Evolutionary conservation across 2,888 invertebrate species (phyloP), one percentile per base, ranked within the genome.

Genomic region (Myopa testacea): DNA sequence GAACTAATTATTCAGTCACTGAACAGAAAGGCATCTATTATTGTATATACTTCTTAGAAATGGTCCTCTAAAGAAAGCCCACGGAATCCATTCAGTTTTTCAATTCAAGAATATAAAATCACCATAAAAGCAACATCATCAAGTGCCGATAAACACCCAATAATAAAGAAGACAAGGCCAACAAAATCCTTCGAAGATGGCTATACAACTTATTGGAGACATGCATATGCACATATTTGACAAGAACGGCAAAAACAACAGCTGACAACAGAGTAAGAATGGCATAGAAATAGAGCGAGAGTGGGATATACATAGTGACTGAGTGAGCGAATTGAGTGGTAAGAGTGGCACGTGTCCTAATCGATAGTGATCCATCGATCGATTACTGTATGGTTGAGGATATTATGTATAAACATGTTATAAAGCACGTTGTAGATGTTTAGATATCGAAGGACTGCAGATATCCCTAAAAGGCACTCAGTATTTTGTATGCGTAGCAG

Each of bases 71-170:
- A 26, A 26, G 26, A 26, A 26, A 26, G 50, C 14, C 50, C 50
- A 37, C 37, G 16, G 58, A 52, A 10, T 16, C 19, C 16, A 65
- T 75, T 75, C 74, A 75, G 58, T 75, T 75, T 65, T 67, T 26
- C 26, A 26, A 26, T 26, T 26, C 26, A 26, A 26, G 58, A 75
- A 75, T 65, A 75, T 75, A 75, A 67, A 74, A 19, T 45, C 12
- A 16, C 65, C 74, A 37, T 75, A 8, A 75, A 72, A 0, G 72
- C 26, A 38, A 37, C 63, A 63, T 26, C 58, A 45, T 19, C 68
- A 5, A 68, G 4, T 16, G 40, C 6, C 16, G n/a, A 3, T 34
- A 26, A 45, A 19, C 67, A 67, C n/a, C 2, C 68, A 68, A 4
- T 68, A 38, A 68, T 16, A 40, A 68, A 26, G 26, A 26, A 26